Conservation (phyloP, 2,113 vertebrate species). For the Bos taurus region ARS-UCD2.0 NC_037331.1:2901001-2901500, state of each 20-base stretch:
- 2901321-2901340: not conserved
- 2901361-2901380: not conserved
- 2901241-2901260: not conserved
- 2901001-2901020: not conserved
- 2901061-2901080: not conserved
- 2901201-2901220: not conserved
- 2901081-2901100: not conserved
- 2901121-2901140: not conserved
- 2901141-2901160: not conserved
- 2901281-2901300: not conserved
- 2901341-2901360: not conserved
- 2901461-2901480: not conserved
- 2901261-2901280: not conserved
- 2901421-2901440: not conserved
- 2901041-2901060: not conserved
- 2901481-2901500: not conserved
- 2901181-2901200: not conserved
- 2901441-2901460: not conserved
- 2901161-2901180: not conserved
- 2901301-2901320: not conserved
- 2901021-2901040: not conserved
- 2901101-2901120: not conserved
- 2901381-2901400: not conserved
- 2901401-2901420: not conserved
- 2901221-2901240: not conserved